Evolutionary conservation across 2,797 vertebrate genomes (phyloP), one percentile per base, ranked within the genome.

Genomic region (Sebastes trivittatus): DNA sequence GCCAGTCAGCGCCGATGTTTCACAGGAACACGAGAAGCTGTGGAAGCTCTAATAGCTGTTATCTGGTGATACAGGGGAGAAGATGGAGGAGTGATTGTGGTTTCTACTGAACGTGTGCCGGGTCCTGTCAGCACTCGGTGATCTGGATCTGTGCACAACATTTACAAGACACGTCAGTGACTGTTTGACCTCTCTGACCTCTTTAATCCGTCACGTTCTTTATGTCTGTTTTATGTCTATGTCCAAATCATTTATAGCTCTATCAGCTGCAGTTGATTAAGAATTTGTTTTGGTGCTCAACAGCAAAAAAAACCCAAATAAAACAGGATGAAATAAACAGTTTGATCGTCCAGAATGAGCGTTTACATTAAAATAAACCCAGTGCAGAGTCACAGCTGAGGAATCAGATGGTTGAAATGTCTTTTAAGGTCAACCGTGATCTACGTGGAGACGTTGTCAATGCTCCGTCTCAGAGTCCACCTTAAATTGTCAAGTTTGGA

Each of bases 401-500:
- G 3, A 59, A 63, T 77, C n/a, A 52, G 46, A 78, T 65, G 34
- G 74, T 78, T 78, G 5, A 18, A 56, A 52, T 69, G 77, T 64
- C 64, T 87, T 89, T 95, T 93, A 95, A 95, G 93, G 90, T 74
- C 36, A 86, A 78, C 78, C 81, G 69, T 52, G 22, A 49, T 77
- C 72, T 78, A 2, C 23, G 7, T 14, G 25, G 49, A 58, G 49
- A 75, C 70, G 67, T 46, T 75, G 71, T 60, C 22, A 56, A 38
- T 13, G 75, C 79, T 81, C 38, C 25, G 9, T 83, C 72, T 86
- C 74, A 61, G 59, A 88, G 95, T 97, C 97, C 89, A 96, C 97
- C 97, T 98, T 97, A 98, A 97, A 93, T 96, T 84, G 76, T 90
- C 84, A 87, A 76, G 46, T 91, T 90, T 90, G 81, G 83, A 63